These are phyloP conservation scores for Furnarius figulus DNA, from an alignment of 2,113 vertebrate species.

Conservation along the genomic window DNA sequence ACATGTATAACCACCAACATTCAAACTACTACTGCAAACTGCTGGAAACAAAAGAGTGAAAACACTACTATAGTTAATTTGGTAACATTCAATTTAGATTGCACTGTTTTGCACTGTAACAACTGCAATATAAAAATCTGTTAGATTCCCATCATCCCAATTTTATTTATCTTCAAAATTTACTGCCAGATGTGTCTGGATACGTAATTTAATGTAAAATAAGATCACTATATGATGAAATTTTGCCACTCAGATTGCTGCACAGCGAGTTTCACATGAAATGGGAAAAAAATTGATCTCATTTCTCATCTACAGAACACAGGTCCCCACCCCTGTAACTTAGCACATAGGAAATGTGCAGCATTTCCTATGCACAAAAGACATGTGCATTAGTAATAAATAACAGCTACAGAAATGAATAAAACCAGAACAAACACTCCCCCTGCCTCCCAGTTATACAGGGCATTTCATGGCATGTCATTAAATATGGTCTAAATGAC, in stretches of 20 bases:
- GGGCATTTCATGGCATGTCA: background rate
- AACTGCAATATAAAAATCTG: background rate
- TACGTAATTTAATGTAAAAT: background rate
- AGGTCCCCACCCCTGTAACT: background rate
- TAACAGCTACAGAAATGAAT: background rate
- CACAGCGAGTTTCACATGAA: background rate
- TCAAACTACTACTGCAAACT: background rate
- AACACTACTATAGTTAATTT: background rate
- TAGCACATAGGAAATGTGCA: background rate
- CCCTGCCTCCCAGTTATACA: background rate
- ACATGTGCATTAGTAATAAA: background rate
- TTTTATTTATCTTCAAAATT: background rate
- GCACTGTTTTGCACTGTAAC: background rate
- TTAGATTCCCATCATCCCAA: background rate
- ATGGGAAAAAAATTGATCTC: background rate
- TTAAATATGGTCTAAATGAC: background rate
- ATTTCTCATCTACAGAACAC: background rate
- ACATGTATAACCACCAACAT: background rate
- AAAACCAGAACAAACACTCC: background rate
- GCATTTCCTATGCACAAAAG: too few relatives aligned
- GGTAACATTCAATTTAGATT: background rate
- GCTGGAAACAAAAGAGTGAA: slow-evolving; percentile 4
- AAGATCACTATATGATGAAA: background rate
- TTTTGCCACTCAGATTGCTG: background rate
- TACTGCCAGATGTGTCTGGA: background rate